Evolutionary conservation across 1,140 invertebrate species (phyloP), one percentile per base, ranked within the genome.

Genomic region (Lordiphosa mommai): DNA sequence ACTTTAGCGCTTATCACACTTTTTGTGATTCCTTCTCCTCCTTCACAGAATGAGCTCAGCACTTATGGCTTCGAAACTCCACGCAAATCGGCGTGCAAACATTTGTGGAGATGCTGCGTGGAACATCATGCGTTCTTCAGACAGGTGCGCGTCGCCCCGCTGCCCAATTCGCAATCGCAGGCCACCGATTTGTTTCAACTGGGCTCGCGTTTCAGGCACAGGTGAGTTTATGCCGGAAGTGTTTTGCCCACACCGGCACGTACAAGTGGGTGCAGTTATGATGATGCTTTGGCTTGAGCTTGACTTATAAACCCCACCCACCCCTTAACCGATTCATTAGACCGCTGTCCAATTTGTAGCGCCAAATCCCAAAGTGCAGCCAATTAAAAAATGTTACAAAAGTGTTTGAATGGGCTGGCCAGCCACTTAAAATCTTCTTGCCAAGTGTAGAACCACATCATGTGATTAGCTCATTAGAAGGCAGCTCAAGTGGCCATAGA

Each of bases 121-220:
- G 98, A 99, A 86, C 97, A 99, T 89, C 98, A 99, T 90, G 95
- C 96, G 2, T 99, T 99, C 92, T 99, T 99, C 91, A 92, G 98
- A 44, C 91, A 99, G 36, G 94, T 96, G 86, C 95, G 92, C 90
- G 94, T 92, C 68, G 93, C 93, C 43, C 94, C 90, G 66, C 92
- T 91, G 87, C 86, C 86, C 60, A 91, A 91, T 89, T 87, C 88
- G 10, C 85, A 86, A 55, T 87, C 88, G 38, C 76, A 85, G 68
- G 91, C 93, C 80, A 90, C 93, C 63, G 92, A 95, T 88, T 91
- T 94, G 59, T 94, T 94, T 89, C 92, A 93, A 29, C 88, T 95
- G 50, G 93, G 94, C 61, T 93, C 94, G 55, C 91, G 94, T 85
- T 92, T 94, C 72, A 90, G 94, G 74, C 91, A 92, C 89, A 94